Conservation (phyloP, 2,113 vertebrate species). For the Sceloporus tristichus region DNA sequence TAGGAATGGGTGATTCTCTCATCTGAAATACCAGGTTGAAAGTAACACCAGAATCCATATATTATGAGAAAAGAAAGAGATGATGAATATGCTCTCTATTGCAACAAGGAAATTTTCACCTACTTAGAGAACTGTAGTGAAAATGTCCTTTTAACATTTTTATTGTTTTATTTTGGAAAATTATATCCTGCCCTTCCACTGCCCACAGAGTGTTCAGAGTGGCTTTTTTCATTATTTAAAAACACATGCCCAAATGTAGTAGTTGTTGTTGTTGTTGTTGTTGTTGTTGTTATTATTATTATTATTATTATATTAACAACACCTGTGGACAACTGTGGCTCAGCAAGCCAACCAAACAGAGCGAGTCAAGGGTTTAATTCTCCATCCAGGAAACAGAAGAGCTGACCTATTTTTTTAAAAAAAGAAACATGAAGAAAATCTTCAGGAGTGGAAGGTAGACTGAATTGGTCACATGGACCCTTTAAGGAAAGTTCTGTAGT, state of each 20-base stretch:
- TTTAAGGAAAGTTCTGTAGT: neutral
- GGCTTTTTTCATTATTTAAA: neutral
- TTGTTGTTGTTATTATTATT: neutral
- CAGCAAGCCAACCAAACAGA: neutral
- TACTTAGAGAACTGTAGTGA: neutral
- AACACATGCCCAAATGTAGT: neutral
- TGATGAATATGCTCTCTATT: neutral
- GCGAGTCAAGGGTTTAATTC: neutral
- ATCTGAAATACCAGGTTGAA: neutral
- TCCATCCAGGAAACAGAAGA: neutral
- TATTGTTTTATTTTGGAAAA: neutral
- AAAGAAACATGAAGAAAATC: neutral
- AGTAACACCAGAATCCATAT: neutral
- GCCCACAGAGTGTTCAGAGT: neutral
- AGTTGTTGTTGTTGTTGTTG: too few species aligned
- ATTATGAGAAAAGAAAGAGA: neutral
- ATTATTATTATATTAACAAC: neutral
- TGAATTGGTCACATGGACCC: neutral
- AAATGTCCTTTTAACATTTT: neutral
- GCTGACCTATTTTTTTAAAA: neutral
- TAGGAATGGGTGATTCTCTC: neutral
- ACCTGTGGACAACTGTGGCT: neutral
- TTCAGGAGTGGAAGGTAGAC: neutral
- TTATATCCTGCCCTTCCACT: neutral
- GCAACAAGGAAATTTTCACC: neutral